These are phyloP conservation scores for Silvanus unidentatus DNA, from an alignment of 2,888 invertebrate genomes.

Conservation along the genomic window DNA sequence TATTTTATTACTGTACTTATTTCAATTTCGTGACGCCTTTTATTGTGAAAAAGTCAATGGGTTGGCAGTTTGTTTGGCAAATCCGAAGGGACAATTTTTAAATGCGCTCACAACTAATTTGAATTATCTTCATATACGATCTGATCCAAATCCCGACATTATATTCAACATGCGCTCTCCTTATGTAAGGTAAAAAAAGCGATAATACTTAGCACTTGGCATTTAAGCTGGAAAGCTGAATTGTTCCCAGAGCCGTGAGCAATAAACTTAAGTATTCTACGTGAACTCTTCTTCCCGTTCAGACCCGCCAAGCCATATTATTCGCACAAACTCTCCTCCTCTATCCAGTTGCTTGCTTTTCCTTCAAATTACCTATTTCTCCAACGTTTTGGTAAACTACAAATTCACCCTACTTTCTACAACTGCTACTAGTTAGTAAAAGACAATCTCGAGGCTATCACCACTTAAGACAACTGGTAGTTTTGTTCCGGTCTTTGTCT, in stretches of 20 bases:
- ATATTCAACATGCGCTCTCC: neutral
- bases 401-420: too few relatives aligned
- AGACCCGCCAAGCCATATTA: constrained; percentile 1
- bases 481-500: constrained; percentile 7
- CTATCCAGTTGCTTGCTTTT: constrained; percentile 1
- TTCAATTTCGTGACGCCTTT: too few relatives aligned
- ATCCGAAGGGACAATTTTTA: too few relatives aligned
- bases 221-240: constrained; percentile 10
- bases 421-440: too few relatives aligned
- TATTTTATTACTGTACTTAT: too few relatives aligned
- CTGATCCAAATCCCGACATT: constrained; percentile 5
- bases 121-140: constrained; percentile 3
- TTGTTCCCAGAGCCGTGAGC: constrained; percentile 12
- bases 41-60: too few relatives aligned
- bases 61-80: too few relatives aligned
- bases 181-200: constrained; percentile 5
- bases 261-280: constrained; percentile 10
- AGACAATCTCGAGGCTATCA: constrained; percentile 9
- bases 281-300: constrained; percentile 5
- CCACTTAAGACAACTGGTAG: constrained; percentile 6
- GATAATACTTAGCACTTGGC: constrained; percentile 5
- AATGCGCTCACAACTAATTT: constrained; percentile 3
- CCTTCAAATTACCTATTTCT: constrained; percentile 4
- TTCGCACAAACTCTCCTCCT: constrained; percentile 5
- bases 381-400: neutral